Base-by-base conservation (phyloP, 2,888 invertebrate species). In the Dyspetes luteomarginatus region DNA sequence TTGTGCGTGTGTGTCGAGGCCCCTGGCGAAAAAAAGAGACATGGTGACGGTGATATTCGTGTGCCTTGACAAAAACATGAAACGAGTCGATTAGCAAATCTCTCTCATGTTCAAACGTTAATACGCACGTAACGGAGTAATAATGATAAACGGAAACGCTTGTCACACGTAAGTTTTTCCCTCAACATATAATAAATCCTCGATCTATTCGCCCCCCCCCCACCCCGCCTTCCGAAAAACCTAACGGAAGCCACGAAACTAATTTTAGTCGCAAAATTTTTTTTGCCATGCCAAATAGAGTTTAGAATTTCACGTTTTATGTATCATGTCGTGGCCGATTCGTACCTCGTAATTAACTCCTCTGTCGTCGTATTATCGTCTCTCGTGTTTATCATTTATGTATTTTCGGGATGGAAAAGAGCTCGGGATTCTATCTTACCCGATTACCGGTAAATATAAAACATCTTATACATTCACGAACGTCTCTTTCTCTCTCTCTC, bases 31-130 rank as follows among this genome's bases (percentile, higher is more conserved):
- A 78, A 64, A 81, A 60, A 86, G 84, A 85, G 86, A 88, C 88
- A 90, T 89, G 90, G 88, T 88, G 89, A 89, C 85, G 88, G 88
- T 88, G 88, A 86, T 88, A 89, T 86, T 87, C 84, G 83, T 85
- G 85, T 80, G 82, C 81, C 77, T 74, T 82, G 82, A 82, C 84
- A 85, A 86, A 87, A 86, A 85, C 87, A 89, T 89, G 89, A 88
- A 86, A 88, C 88, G 81, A 87, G 86, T 86, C 85, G 85, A 88
- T 87, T 91, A 90, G 85, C 86, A 86, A 81, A 82, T n/a, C n/a
- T n/a, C 84, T 81, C 81, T 52, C 24, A 48, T 74, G 78, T 82
- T 82, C 58, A 64, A 56, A 55, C 81, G 81, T 85, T 81, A 82
- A 79, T 84, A 84, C 82, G 79, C 67, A 78, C 60, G 82, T 64